Conservation (phyloP, 2,888 invertebrate genomes). For the Temnothorax unifasciatus region DNA sequence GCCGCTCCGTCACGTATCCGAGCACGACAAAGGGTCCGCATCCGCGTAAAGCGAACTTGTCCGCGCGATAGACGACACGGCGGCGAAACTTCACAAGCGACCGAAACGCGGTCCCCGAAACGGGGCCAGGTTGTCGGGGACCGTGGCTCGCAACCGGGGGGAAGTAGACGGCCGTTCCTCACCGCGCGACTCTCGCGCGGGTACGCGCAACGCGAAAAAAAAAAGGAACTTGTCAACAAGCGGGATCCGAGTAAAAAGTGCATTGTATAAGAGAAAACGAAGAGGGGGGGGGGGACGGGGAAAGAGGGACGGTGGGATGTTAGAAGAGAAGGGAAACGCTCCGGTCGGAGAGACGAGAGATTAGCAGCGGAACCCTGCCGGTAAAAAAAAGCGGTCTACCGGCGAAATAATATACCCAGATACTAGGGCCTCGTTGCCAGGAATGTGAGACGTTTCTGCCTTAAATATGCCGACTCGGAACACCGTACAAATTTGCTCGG, state of each 20-base stretch:
- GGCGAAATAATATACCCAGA: constrained; percentile 74
- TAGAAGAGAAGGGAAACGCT: constrained; percentile 50
- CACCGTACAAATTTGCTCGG: constrained; percentile 72
- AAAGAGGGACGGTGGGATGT: constrained; percentile 36
- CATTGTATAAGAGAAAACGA: constrained; percentile 68
- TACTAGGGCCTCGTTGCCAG: constrained; percentile 71
- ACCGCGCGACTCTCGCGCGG: constrained; percentile 71
- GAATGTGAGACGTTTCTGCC: constrained; percentile 74
- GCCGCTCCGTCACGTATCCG: constrained; percentile 69
- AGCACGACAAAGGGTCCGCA: constrained; percentile 82
- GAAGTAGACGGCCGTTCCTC: constrained; percentile 64
- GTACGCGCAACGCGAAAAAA: constrained; percentile 71
- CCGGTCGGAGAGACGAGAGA: constrained; percentile 71
- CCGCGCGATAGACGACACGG: constrained; percentile 79
- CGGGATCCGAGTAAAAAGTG: constrained; percentile 76
- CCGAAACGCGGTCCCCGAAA: constrained; percentile 60
- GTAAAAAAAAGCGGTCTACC: constrained; percentile 75
- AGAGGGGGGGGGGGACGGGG: constrained; percentile 23
- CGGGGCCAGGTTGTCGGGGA: constrained; percentile 57
- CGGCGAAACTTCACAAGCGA: constrained; percentile 82
- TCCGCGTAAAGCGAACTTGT: constrained; percentile 83
- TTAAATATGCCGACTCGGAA: constrained; percentile 55
- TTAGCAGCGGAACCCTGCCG: constrained; percentile 73
- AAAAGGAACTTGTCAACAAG: constrained; percentile 80
- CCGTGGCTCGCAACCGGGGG: constrained; percentile 27